Evolutionary conservation across 1,140 invertebrate genomes (phyloP).

Genomic region (Nasonia vitripennis): DNA sequence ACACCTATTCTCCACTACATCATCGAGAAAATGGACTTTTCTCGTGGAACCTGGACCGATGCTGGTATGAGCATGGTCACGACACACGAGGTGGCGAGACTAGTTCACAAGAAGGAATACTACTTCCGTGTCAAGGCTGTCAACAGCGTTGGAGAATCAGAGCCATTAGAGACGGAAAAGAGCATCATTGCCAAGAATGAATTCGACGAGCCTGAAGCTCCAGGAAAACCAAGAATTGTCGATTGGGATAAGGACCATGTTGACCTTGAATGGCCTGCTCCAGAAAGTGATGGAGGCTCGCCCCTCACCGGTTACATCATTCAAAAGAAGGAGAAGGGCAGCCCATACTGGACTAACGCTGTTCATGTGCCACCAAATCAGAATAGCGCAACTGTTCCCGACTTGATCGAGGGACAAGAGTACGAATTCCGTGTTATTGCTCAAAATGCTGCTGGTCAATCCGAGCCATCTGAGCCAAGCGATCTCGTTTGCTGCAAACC

Average conservation of each 20-base stretch:
- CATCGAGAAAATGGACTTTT: slow-evolving; percentile 97
- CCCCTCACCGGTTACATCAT: slow-evolving; percentile 95
- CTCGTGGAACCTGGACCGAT: slow-evolving; percentile 95
- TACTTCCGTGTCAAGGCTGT: slow-evolving; percentile 94
- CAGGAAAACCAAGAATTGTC: slow-evolving; percentile 88
- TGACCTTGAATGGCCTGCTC: slow-evolving; percentile 91
- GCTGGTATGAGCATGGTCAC: slow-evolving; percentile 91
- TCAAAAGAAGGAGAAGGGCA: slow-evolving; percentile 96
- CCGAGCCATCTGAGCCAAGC: slow-evolving; percentile 95
- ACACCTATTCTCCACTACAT: slow-evolving; percentile 96
- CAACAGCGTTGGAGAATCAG: slow-evolving; percentile 96
- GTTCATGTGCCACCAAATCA: slow-evolving; percentile 88
- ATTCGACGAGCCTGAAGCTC: slow-evolving; percentile 93
- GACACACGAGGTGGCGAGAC: slow-evolving; percentile 87
- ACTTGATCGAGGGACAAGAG: slow-evolving; percentile 94
- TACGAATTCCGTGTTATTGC: slow-evolving; percentile 98
- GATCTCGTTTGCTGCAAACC: slow-evolving; percentile 91
- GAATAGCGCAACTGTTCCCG: slow-evolving; percentile 87
- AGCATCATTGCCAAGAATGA: slow-evolving; percentile 96
- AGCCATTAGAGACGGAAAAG: slow-evolving; percentile 88
- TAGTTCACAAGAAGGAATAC: slow-evolving; percentile 96
- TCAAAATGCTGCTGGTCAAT: slow-evolving; percentile 95
- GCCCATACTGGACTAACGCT: slow-evolving; percentile 92
- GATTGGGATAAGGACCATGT: slow-evolving; percentile 97
- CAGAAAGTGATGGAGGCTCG: slow-evolving; percentile 91